phyloP scores from a whole-genome alignment of 2,797 vertebrate species.

The Sebastes jordani region DNA sequence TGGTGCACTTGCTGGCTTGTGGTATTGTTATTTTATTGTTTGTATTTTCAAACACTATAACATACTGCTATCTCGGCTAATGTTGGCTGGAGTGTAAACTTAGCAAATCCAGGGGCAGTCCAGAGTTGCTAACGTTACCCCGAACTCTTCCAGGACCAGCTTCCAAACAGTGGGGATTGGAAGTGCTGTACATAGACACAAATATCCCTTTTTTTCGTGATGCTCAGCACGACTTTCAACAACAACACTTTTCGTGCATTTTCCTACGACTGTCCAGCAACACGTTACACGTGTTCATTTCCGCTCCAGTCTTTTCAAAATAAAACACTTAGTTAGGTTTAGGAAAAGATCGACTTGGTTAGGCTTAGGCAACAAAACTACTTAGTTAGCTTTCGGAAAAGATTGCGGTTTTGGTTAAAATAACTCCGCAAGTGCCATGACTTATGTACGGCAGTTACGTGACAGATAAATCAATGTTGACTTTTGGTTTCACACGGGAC shows the following conservation, averaged over 20 bases:
- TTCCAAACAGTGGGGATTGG: not conserved
- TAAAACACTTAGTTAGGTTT: not conserved
- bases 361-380: too few species aligned
- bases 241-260: too few species aligned
- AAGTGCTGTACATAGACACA: not conserved
- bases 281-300: too few species aligned
- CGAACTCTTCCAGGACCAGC: not conserved
- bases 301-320: not conserved
- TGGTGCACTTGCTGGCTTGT: slow-evolving; percentile 15
- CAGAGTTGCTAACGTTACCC: not conserved
- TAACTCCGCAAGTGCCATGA: not conserved
- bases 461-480: not conserved
- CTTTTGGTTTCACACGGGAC: not conserved
- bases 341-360: too few species aligned
- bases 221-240: too few species aligned
- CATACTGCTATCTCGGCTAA: not conserved
- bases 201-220: not conserved
- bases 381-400: not conserved
- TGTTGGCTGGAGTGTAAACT: not conserved
- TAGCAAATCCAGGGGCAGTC: not conserved
- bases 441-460: too few species aligned
- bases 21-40: not conserved
- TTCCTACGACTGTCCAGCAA: too few species aligned
- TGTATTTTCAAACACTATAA: not conserved
- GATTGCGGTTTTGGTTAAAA: not conserved